A percentile compares a stretch with the other conserved stretches of the same genome.
Conservation (phyloP, 2,888 invertebrate genomes). For the Acronicta alni region DNA sequence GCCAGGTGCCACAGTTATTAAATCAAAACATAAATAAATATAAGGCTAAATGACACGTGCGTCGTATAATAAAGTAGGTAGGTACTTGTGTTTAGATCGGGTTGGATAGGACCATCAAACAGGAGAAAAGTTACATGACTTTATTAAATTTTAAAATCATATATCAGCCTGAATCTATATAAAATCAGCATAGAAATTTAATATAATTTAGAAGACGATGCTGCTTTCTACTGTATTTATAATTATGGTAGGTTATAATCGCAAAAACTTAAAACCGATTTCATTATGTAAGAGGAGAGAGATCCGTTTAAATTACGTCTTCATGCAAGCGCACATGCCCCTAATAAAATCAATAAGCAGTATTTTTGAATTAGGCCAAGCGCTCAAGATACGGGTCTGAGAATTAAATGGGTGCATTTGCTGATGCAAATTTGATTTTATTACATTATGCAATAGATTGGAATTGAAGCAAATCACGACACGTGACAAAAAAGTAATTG, state of each 20-base stretch:
- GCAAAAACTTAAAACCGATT: constrained; percentile 12
- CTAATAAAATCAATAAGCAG: constrained; percentile 46
- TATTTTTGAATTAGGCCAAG: constrained; percentile 57
- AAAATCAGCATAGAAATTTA: neutral
- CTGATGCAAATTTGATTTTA: constrained; percentile 30
- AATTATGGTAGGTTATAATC: neutral
- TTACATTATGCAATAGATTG: constrained; percentile 21
- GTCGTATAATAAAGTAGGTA: no score
- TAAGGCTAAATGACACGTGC: constrained; percentile 37
- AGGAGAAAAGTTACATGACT: no score
- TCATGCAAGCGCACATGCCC: constrained; percentile 38
- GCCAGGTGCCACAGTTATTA: constrained; percentile 41
- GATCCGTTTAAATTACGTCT: constrained; percentile 23
- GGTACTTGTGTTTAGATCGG: constrained; percentile 4
- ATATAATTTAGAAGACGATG: neutral
- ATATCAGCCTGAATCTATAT: no score
- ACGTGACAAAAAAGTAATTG: constrained; percentile 29
- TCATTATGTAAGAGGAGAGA: neutral
- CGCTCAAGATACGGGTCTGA: constrained; percentile 52
- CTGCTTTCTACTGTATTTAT: neutral
- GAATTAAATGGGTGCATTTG: constrained; percentile 45
- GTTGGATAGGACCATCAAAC: no score
- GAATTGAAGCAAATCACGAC: constrained; percentile 9
- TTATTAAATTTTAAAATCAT: no score
- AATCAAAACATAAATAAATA: constrained; percentile 42